A percentile compares a stretch with the other conserved stretches of the same genome.
Conservation (phyloP, 2,888 invertebrate genomes). For the Trilocha varians region DNA sequence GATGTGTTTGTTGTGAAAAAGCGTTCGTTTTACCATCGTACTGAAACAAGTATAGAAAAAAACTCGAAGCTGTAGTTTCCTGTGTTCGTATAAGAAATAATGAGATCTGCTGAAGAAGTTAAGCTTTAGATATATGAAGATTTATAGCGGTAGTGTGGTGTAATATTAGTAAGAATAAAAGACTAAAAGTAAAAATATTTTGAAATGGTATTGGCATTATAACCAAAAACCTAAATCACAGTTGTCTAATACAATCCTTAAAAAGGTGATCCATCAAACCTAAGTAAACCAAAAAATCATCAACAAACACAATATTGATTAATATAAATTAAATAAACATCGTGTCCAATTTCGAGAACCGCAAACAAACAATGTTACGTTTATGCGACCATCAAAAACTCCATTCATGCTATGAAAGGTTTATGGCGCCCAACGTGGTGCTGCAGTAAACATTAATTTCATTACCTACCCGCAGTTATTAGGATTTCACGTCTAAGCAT, state of each 20-base stretch:
- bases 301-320: background rate
- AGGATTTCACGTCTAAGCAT: background rate
- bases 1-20: background rate
- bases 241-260: too few species aligned
- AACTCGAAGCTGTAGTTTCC: too few species aligned
- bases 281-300: background rate
- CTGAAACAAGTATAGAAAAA: too few species aligned
- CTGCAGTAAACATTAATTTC: conserved; percentile 26
- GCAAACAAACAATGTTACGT: conserved; percentile 28
- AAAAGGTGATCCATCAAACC: background rate
- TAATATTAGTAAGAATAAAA: too few species aligned
- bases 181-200: too few species aligned
- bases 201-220: too few species aligned
- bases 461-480: conserved; percentile 4
- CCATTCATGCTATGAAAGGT: conserved; percentile 32
- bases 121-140: too few species aligned
- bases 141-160: too few species aligned
- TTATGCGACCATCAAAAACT: conserved; percentile 33
- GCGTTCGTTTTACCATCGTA: too few species aligned
- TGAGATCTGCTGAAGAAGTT: too few species aligned
- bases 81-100: too few species aligned
- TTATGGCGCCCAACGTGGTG: conserved; percentile 34
- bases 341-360: background rate
- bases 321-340: background rate
- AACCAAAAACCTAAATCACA: too few species aligned